These are phyloP conservation scores for Leptogaster cylindrica DNA, from an alignment of 2,888 invertebrate genomes.

Conservation along the genomic window DNA sequence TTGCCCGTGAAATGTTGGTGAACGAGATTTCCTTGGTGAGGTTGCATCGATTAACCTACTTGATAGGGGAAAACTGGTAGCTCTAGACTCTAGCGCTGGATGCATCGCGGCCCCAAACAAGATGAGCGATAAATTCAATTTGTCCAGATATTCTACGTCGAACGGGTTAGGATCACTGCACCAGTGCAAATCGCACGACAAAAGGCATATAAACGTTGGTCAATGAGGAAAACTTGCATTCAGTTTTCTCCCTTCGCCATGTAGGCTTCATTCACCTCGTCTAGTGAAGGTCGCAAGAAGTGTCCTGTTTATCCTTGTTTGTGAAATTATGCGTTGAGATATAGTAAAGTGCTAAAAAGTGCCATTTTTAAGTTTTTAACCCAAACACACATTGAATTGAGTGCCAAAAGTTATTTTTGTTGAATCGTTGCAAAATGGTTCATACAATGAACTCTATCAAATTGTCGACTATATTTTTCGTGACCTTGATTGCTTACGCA, in stretches of 20 bases:
- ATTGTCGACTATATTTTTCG: conserved; percentile 51
- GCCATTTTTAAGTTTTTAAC: not conserved
- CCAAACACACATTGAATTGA: not conserved
- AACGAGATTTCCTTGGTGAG: conserved; percentile 15
- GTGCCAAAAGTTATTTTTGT: not conserved
- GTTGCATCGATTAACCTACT: conserved; percentile 20
- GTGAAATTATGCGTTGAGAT: not conserved
- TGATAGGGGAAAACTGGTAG: conserved; percentile 9
- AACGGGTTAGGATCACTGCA: not conserved
- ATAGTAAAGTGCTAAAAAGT: not conserved
- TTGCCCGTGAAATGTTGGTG: not conserved
- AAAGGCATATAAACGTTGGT: conserved; percentile 59
- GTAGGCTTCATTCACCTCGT: conserved; percentile 58
- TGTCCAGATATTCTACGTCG: not conserved
- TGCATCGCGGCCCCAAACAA: no score
- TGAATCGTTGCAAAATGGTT: no score
- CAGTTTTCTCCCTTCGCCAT: conserved; percentile 60
- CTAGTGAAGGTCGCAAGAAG: not conserved
- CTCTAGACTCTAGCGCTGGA: not conserved
- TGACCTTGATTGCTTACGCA: conserved; percentile 50
- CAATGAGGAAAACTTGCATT: conserved; percentile 58
- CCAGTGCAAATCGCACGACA: not conserved
- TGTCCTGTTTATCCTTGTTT: not conserved
- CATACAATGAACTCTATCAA: conserved; percentile 54
- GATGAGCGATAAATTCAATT: not conserved